Percentiles rank a stretch among this genome's conserved stretches.
Evolutionary conservation across 2,797 vertebrate species (phyloP).

Genomic region (Rhinatrema bivittatum): DNA sequence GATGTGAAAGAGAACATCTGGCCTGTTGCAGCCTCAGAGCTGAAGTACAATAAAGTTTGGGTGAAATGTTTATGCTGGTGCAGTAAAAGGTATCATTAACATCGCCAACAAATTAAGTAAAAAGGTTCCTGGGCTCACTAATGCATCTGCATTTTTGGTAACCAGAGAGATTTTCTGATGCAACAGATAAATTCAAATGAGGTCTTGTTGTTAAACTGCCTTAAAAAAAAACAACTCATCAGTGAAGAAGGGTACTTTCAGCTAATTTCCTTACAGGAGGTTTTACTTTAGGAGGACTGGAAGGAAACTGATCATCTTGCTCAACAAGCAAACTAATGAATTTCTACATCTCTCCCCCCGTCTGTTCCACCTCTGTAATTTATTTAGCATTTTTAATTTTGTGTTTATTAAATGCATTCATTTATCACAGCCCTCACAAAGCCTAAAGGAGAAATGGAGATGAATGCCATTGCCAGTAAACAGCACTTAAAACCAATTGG

Average conservation of each 20-base stretch:
- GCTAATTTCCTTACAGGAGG: slow-evolving; percentile 38
- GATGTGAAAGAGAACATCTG: too few species aligned
- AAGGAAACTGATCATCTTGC: slow-evolving; percentile 31
- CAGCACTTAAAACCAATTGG: slow-evolving; percentile 28
- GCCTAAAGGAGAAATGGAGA: slow-evolving; percentile 33
- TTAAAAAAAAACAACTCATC: slow-evolving; percentile 54
- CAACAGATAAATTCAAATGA: slow-evolving; percentile 50
- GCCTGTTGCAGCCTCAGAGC: too few species aligned
- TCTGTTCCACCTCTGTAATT: slow-evolving; percentile 37
- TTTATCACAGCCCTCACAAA: slow-evolving; percentile 46
- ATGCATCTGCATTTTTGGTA: slow-evolving; percentile 12
- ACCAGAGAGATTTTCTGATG: slow-evolving; percentile 16
- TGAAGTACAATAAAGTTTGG: too few species aligned
- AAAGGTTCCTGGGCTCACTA: slow-evolving; percentile 17
- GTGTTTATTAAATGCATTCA: slow-evolving; percentile 63
- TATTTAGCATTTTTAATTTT: slow-evolving; percentile 77
- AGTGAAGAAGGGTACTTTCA: slow-evolving; percentile 40
- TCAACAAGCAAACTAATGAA: slow-evolving; percentile 63
- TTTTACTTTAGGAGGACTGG: slow-evolving; percentile 26
- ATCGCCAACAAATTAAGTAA: too few species aligned
- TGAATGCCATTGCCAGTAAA: slow-evolving; percentile 28
- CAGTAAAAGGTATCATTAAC: too few species aligned
- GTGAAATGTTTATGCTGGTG: too few species aligned
- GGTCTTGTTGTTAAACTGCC: slow-evolving; percentile 54
- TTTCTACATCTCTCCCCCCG: slow-evolving; percentile 22